A percentile compares a stretch with the other conserved stretches of the same genome.
phyloP scores from a whole-genome alignment of 1,140 invertebrate species.

The Danaus melanippus region DNA sequence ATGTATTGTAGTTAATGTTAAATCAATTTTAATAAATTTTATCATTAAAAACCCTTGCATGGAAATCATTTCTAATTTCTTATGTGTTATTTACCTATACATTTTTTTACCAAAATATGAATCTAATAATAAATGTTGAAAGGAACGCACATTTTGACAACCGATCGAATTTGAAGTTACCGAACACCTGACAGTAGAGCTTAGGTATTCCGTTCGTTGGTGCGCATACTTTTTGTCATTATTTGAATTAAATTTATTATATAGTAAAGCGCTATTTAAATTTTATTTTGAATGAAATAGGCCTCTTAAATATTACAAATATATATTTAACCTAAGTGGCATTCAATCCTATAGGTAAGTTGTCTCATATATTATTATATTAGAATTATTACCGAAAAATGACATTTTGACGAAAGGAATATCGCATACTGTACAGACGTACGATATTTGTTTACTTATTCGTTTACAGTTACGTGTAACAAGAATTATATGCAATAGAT shows the following conservation, averaged over 20 bases:
- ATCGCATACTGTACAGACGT: slow-evolving; percentile 10
- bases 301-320: slow-evolving; percentile 3
- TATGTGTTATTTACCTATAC: too few species aligned
- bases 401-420: slow-evolving; percentile 28
- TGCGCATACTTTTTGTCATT: slow-evolving; percentile 27
- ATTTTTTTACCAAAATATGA: neutral
- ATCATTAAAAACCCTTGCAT: too few species aligned
- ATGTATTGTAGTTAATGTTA: too few species aligned
- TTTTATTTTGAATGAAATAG: slow-evolving; percentile 12
- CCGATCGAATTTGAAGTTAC: slow-evolving; percentile 32
- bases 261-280: neutral
- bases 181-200: slow-evolving; percentile 33
- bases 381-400: slow-evolving; percentile 13
- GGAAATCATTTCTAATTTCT: too few species aligned
- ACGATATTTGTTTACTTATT: slow-evolving; percentile 1
- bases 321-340: neutral
- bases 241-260: too few species aligned
- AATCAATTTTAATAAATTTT: too few species aligned
- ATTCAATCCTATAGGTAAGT: slow-evolving; percentile 42
- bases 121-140: slow-evolving; percentile 3
- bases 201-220: slow-evolving; percentile 47
- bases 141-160: slow-evolving; percentile 22
- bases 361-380: slow-evolving; percentile 21
- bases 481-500: slow-evolving; percentile 15
- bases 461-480: slow-evolving; percentile 6